Conservation (phyloP, 2,888 invertebrate species). For the Amiota communis region DNA sequence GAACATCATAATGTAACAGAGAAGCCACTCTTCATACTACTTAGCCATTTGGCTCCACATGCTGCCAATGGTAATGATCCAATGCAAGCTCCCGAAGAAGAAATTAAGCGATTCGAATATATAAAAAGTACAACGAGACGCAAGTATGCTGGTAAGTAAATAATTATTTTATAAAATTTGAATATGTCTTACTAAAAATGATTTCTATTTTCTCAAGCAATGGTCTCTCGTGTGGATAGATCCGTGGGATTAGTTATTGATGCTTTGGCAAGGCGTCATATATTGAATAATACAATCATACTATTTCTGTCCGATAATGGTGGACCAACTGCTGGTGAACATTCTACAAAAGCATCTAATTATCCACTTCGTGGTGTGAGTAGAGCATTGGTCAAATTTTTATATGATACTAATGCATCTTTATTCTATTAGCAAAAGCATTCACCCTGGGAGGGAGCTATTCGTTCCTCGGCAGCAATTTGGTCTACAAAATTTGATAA, state of each 20-base stretch:
- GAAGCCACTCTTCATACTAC: constrained; percentile 83
- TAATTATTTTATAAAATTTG: not conserved
- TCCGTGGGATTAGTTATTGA: constrained; percentile 85
- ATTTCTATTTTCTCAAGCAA: constrained; percentile 76
- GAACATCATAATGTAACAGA: constrained; percentile 75
- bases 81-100: constrained; percentile 82
- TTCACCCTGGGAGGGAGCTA: constrained; percentile 89
- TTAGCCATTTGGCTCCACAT: constrained; percentile 88
- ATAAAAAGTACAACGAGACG: constrained; percentile 79
- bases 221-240: constrained; percentile 88
- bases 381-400: constrained; percentile 17
- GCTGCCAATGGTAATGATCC: constrained; percentile 80
- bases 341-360: constrained; percentile 84
- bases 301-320: constrained; percentile 93
- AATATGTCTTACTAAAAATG: no score
- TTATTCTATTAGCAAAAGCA: constrained; percentile 77
- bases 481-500: constrained; percentile 79
- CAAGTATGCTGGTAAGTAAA: constrained; percentile 78
- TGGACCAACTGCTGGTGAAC: constrained; percentile 81
- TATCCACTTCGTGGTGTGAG: constrained; percentile 84
- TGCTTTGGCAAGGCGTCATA: constrained; percentile 78
- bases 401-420: not conserved
- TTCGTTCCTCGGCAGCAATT: constrained; percentile 83
- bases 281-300: constrained; percentile 87
- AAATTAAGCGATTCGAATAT: constrained; percentile 79